Base-by-base conservation (phyloP, 2,888 invertebrate genomes). In the Boloria selene region DNA sequence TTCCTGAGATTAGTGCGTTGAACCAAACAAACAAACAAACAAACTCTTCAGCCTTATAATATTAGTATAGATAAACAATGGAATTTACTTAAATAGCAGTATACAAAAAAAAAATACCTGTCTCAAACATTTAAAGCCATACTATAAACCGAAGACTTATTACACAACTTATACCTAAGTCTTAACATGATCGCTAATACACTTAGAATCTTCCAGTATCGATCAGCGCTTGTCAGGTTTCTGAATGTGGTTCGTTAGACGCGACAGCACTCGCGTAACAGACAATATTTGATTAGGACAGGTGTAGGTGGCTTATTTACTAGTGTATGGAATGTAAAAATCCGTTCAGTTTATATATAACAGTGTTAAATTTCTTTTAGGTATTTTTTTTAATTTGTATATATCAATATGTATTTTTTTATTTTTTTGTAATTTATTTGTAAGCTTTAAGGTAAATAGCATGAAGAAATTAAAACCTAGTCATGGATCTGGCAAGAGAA, bases 211-310 rank as follows among this genome's bases (percentile, higher is more conserved):
- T 67, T 49, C 64, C 65, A 61, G 70, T 90, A 90, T 90, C 81
- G 90, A 90, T 85, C 87, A 87, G 82, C 81, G 74, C 76, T 85
- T 85, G 82, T 79, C 86, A 85, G 77, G 89, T 85, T 88, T 73
- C 80, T 83, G 83, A 86, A 84, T 83, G 86, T 77, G 88, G 89
- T 89, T 90, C 89, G 88, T 88, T 89, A 89, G 84, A 81, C 81
- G 84, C 54, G 58, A 51, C 61, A 52, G 64, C 44, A 53, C 53
- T 67, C 53, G 58, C 52, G 53, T 62, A 59, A 83, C 81, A 80
- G 63, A 67, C 71, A 69, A 69, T 72, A 73, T 74, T 75, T 71
- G 71, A 71, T 74, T 74, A 74, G 64, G 59, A 56, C 61, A 65
- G 68, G 64, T 76, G 79, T 78, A 77, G 75, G 78, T 82, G 82